Conservation (phyloP, 2,888 invertebrate genomes). For the Tinea pellionella region DNA sequence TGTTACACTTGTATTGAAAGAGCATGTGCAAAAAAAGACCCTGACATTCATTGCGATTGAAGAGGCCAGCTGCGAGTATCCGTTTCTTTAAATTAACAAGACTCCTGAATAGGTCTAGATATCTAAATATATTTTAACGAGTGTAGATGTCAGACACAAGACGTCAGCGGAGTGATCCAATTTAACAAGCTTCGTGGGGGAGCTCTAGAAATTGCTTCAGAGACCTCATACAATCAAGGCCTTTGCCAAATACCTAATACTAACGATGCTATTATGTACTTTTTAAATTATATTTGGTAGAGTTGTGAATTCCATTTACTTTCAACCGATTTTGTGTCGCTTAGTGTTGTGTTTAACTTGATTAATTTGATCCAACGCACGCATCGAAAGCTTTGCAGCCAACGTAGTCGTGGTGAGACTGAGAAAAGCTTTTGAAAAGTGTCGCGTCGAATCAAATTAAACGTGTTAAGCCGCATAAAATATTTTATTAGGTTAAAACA, state of each 20-base stretch:
- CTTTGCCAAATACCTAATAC: neutral
- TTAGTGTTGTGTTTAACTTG: too few relatives aligned
- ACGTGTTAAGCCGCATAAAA: too few relatives aligned
- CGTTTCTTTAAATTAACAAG: neutral
- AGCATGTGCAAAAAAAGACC: neutral
- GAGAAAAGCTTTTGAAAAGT: too few relatives aligned
- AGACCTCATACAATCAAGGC: neutral
- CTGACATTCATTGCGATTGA: neutral
- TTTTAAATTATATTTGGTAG: neutral
- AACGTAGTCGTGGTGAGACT: too few relatives aligned
- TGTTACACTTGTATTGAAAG: too few relatives aligned
- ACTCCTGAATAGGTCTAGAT: neutral
- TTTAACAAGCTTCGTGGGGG: neutral
- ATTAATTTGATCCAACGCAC: too few relatives aligned
- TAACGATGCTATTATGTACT: neutral
- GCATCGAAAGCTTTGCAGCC: too few relatives aligned
- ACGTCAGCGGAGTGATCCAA: neutral
- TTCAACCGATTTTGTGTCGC: too few relatives aligned
- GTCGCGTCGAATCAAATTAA: too few relatives aligned
- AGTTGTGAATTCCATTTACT: too few relatives aligned
- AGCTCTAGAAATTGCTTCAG: neutral
- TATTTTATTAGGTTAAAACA: too few relatives aligned
- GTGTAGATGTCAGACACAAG: neutral
- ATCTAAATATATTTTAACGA: neutral
- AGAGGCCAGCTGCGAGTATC: neutral